phyloP scores from a whole-genome alignment of 1,140 invertebrate genomes.

The Cepaea nemoralis region DNA sequence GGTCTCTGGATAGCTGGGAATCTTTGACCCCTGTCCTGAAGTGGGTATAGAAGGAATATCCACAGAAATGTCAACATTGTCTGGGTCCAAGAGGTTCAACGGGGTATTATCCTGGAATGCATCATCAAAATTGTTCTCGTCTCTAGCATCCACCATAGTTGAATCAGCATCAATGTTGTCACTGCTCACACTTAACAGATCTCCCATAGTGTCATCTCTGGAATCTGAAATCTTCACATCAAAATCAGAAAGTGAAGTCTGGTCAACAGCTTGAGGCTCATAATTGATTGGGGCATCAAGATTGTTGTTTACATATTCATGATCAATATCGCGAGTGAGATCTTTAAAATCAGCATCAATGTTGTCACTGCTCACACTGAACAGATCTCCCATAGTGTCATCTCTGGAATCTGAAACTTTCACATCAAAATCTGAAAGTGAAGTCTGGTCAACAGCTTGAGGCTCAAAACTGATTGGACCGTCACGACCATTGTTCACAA shows the following conservation, averaged over 20 bases:
- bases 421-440: neutral
- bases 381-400: neutral
- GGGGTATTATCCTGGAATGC: constrained; percentile 19
- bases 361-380: neutral
- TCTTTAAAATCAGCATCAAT: neutral
- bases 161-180: neutral
- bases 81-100: constrained; percentile 31
- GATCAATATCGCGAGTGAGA: too few species aligned
- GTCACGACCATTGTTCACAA: too few species aligned
- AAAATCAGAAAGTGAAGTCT: neutral
- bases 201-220: neutral
- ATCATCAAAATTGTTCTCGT: constrained; percentile 20
- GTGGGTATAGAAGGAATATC: constrained; percentile 39
- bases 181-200: neutral
- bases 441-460: neutral
- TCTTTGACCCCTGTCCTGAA: constrained; percentile 51
- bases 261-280: neutral
- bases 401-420: neutral
- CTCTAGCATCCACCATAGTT: neutral
- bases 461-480: too few species aligned
- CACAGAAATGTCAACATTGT: constrained; percentile 28
- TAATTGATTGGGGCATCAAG: neutral
- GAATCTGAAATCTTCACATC: neutral
- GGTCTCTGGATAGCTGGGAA: constrained; percentile 59
- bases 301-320: neutral